Conservation (phyloP, 2,113 vertebrate species). For the Carlito syrichta region DNA sequence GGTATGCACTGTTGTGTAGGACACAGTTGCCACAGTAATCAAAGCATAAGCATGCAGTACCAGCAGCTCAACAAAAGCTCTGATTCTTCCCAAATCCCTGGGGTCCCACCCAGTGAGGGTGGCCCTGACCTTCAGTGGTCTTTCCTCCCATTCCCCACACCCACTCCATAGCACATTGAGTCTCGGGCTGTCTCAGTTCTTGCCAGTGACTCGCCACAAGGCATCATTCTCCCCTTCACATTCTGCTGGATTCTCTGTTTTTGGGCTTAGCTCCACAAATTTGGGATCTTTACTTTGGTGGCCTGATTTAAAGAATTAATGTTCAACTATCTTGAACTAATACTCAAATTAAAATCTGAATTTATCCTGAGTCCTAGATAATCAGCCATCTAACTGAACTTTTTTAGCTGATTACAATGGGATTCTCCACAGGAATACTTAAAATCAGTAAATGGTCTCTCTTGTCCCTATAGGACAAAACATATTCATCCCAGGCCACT, state of each 20-base stretch:
- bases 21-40: too few relatives aligned
- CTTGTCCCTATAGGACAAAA: not conserved
- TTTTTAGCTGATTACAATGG: not conserved
- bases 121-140: not conserved
- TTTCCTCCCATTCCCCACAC: too few relatives aligned
- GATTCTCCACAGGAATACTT: not conserved
- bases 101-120: not conserved
- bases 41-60: fast-evolving
- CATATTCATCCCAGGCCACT: not conserved
- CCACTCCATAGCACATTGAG: too few relatives aligned
- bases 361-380: not conserved
- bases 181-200: too few relatives aligned
- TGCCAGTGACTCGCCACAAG: not conserved
- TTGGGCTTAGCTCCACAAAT: not conserved
- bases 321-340: not conserved
- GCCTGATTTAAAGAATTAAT: not conserved
- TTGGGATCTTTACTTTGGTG: not conserved
- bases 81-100: too few relatives aligned
- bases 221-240: not conserved
- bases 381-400: not conserved
- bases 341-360: not conserved
- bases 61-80: not conserved
- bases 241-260: not conserved
- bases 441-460: too few relatives aligned
- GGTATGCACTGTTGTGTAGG: fast-evolving